Evolutionary conservation across 1,140 invertebrate genomes (phyloP), one percentile per base, ranked within the genome.

Genomic region (Drosophila bipectinata): DNA sequence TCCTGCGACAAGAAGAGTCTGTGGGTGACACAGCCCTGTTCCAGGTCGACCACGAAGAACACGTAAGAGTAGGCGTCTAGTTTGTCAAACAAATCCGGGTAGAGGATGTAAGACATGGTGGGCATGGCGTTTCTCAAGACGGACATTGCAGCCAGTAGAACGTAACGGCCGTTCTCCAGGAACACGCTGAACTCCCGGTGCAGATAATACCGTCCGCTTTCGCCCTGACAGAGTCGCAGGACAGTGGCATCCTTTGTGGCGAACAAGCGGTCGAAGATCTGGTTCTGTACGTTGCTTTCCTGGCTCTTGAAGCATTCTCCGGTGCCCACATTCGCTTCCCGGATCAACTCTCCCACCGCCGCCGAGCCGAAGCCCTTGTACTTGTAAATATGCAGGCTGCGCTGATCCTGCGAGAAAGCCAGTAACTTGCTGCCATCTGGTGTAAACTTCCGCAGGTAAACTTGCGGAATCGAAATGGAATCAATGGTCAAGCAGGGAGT

Each of bases 141-240:
- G 94, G 94, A 62, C 61, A 97, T 97, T 1, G 97, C 98, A 0
- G 97, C 98, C 15, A 99, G 96, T 78, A 99, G 96, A 0, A 98
- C 96, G 94, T 96, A 98, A 64, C 95, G 93, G 1, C 97, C 96
- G 93, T 99, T 96, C 78, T 98, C 97, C 26, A 97, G 97, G 92
- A 99, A 99, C 4, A 99, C 92, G 92, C 97, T 98, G 91, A 98
- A 99, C 92, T 99, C 98, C 79, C 98, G 93, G 91, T 99, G 99
- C 30, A 99, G 92, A 92, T 97, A 96, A 72, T 66, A 93, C 18
- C 94, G 94, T n/a, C 93, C 93, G 26, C 94, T 93, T 6, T 98
- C 92, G 24, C 98, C 95, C 21, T 95, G 96, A 9, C 96, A 98
- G n/a, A 97, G 96, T 8, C 95, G 94, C 28, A 97, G 95, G n/a